Percentiles rank a stretch among this genome's conserved stretches.
These are phyloP conservation scores for Actinemys pallida DNA, from an alignment of 2,113 vertebrate species.

Conservation along the genomic window DNA sequence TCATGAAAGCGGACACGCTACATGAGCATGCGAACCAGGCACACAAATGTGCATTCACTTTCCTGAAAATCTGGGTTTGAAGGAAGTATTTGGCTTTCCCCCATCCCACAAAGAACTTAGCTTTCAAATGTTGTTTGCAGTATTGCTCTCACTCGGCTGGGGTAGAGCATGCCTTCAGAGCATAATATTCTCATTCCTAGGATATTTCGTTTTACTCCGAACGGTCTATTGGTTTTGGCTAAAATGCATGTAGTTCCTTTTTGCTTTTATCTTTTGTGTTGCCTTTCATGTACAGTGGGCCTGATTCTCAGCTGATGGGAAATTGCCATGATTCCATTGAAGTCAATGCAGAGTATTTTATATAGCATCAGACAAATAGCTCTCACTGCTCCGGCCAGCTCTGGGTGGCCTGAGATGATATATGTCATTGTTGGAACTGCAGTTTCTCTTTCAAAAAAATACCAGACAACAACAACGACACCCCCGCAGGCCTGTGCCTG, in stretches of 20 bases:
- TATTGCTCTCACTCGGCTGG: not conserved
- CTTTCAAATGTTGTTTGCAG: not conserved
- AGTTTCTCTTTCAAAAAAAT: not conserved
- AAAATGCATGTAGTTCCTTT: not conserved
- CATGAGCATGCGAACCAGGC: not conserved
- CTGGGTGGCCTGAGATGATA: not conserved
- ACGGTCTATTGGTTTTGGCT: not conserved
- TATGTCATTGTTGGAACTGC: rapidly evolving
- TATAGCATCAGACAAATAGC: rapidly evolving
- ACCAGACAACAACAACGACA: no score
- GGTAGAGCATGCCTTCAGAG: not conserved
- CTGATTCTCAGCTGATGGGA: not conserved
- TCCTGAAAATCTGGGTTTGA: not conserved
- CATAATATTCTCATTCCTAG: not conserved
- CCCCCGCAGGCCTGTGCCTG: rapidly evolving
- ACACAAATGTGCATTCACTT: not conserved
- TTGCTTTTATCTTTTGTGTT: not conserved
- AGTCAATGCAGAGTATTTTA: rapidly evolving
- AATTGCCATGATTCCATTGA: not conserved
- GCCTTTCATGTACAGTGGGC: not conserved
- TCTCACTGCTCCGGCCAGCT: not conserved
- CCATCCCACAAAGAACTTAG: not conserved
- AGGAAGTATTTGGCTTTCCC: not conserved
- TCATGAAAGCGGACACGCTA: not conserved
- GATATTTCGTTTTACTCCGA: not conserved